Evolutionary conservation across 2,888 invertebrate genomes (phyloP), one percentile per base, ranked within the genome.

Genomic region (Lasioglossum lativentre): DNA sequence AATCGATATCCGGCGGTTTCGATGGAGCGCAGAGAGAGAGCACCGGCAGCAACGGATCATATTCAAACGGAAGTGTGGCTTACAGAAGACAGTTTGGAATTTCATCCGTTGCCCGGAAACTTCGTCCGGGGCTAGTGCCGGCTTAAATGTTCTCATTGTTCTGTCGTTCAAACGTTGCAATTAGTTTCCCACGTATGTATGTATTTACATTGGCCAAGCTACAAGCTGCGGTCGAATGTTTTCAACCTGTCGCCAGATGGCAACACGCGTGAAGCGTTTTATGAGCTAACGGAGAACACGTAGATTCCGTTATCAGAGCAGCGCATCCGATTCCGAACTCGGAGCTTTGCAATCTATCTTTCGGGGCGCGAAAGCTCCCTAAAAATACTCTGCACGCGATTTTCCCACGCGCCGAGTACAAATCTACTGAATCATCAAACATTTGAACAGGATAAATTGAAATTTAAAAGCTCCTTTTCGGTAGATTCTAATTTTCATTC

Each of bases 61-160:
- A 87, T 87, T 87, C 87, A 72, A 82, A 75, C 88, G 87, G 87
- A 87, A 87, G 87, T 82, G 84, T 34, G 80, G 81, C 79, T 87
- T 82, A 77, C 87, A 71, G 80, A 79, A 82, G 88, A 79, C 88
- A 87, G 87, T 87, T 84, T 87, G 88, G 88, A 87, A 87, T 87
- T 87, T 87, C 87, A 87, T 74, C 85, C 83, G 74, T 78, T 76
- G 75, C 27, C 77, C 52, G 76, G 83, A 72, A 86, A 87, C 80
- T 87, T 83, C 63, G 40, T 59, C 75, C 34, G 75, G 75, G 30
- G 56, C 73, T 47, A 56, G 45, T 63, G 75, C 23, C n/a, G 71
- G 82, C 83, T 86, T 86, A 78, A 80, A 82, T 72, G 71, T 76
- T 75, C 75, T 70, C 77, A 79, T 86, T 86, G 87, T 86, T 74